A percentile compares a stretch with the other conserved stretches of the same genome.
Conservation (phyloP, 2,113 vertebrate genomes). For the Tichodroma muraria region DNA sequence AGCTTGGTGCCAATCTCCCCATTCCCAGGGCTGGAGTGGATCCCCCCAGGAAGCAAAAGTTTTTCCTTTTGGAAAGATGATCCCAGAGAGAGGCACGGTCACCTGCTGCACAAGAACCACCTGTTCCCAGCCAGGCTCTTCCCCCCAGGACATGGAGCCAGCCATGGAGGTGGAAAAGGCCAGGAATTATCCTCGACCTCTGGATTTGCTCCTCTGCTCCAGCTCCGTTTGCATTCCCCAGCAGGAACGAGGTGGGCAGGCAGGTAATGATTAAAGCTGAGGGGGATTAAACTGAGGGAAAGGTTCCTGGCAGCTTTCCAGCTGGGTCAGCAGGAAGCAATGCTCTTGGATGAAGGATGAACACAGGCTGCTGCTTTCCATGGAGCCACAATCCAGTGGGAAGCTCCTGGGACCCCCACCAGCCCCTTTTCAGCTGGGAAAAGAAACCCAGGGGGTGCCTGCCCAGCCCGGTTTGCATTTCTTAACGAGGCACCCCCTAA, state of each 20-base stretch:
- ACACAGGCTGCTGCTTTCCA: neutral
- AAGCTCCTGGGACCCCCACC: neutral
- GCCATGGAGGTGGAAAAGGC: neutral
- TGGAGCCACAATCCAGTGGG: fast-evolving
- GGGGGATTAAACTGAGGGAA: neutral
- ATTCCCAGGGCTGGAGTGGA: neutral
- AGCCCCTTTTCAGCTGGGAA: neutral
- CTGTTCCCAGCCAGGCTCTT: neutral
- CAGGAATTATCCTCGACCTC: neutral
- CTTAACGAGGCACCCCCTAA: neutral
- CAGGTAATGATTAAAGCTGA: neutral
- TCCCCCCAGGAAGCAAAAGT: neutral
- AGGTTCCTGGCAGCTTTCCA: neutral
- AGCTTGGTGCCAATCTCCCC: no score
- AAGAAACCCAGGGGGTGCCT: neutral
- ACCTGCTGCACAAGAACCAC: neutral
- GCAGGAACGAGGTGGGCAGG: neutral
- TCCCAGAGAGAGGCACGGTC: neutral
- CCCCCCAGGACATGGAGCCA: neutral
- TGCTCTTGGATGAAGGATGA: neutral
- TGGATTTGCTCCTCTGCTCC: neutral
- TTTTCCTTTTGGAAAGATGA: neutral
- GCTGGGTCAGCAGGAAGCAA: neutral
- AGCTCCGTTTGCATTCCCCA: fast-evolving
- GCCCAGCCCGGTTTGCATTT: neutral